These are phyloP conservation scores for Lamellibrachia columna DNA, from an alignment of 2,888 invertebrate species.

Conservation along the genomic window DNA sequence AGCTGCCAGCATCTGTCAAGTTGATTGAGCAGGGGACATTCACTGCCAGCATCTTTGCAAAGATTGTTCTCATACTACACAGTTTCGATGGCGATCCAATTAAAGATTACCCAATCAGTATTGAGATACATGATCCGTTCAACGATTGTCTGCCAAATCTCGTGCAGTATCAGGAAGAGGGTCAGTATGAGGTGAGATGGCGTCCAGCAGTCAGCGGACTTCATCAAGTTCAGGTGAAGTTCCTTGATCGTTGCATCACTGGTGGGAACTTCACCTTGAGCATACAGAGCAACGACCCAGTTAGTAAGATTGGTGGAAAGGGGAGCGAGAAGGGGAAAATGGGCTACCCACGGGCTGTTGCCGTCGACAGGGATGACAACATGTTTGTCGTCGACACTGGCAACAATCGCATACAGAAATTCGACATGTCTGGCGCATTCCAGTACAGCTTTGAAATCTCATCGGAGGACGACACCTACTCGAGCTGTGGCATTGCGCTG, in stretches of 20 bases:
- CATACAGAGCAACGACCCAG: conserved; percentile 43
- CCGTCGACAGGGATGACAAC: conserved; percentile 37
- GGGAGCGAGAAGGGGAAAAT: conserved; percentile 33
- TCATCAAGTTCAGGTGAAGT: conserved; percentile 38
- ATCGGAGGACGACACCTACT: conserved; percentile 31
- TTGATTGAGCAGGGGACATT: conserved; percentile 22
- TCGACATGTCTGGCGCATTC: conserved; percentile 28
- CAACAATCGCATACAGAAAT: conserved; percentile 41
- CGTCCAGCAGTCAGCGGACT: conserved; percentile 40
- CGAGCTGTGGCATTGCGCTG: conserved; percentile 41
- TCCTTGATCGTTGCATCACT: conserved; percentile 34
- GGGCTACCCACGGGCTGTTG: conserved; percentile 41
- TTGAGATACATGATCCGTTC: conserved; percentile 38
- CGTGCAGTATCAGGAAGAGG: conserved; percentile 32
- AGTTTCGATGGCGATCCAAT: conserved; percentile 31
- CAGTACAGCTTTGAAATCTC: conserved; percentile 34
- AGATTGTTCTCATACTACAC: conserved; percentile 30
- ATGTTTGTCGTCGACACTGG: conserved; percentile 43
- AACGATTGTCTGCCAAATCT: conserved; percentile 38
- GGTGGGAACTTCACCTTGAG: conserved; percentile 32
- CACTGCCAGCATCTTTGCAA: conserved; percentile 36
- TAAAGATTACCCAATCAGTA: conserved; percentile 35
- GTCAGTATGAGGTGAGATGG: conserved; percentile 40
- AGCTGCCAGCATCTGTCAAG: conserved; percentile 34
- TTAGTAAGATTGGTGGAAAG: conserved; percentile 34